Conservation (phyloP, 2,797 vertebrate genomes). For the Peromyscus eremicus region DNA sequence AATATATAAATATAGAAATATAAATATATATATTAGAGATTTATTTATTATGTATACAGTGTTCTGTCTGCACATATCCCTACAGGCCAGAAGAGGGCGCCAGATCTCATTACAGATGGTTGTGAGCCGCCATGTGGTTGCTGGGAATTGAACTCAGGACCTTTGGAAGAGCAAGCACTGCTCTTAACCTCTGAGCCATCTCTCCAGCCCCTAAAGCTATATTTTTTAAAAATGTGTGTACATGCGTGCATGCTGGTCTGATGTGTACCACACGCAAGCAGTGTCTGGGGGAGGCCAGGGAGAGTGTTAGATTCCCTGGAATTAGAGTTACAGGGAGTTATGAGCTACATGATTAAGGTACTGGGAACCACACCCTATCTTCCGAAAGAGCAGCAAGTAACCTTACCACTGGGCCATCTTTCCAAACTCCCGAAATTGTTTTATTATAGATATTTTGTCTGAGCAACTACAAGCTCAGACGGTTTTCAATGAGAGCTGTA, state of each 20-base stretch:
- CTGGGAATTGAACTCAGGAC: too few relatives aligned
- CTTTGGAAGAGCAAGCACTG: too few relatives aligned
- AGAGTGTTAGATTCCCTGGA: background rate
- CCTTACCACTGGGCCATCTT: background rate
- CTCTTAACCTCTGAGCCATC: too few relatives aligned
- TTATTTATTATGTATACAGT: too few relatives aligned
- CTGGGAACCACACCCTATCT: background rate
- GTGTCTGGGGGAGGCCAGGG: background rate
- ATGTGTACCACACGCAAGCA: background rate
- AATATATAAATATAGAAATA: too few relatives aligned
- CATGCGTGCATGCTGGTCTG: background rate
- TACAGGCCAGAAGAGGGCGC: too few relatives aligned
- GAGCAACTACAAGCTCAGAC: background rate
- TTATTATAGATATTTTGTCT: background rate
- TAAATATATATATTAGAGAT: too few relatives aligned
- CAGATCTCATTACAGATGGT: too few relatives aligned
- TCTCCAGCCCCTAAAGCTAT: too few relatives aligned
- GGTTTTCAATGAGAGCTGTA: background rate
- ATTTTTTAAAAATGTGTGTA: background rate
- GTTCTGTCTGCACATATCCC: too few relatives aligned
- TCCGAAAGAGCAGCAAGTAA: background rate
- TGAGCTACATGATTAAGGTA: background rate
- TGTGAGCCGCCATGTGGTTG: too few relatives aligned
- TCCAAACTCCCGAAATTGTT: background rate
- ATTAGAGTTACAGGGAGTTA: background rate